Percentiles rank a stretch among this genome's conserved stretches.
These are phyloP conservation scores for Stenichneumon culpator DNA, from an alignment of 2,888 invertebrate genomes.

Conservation along the genomic window DNA sequence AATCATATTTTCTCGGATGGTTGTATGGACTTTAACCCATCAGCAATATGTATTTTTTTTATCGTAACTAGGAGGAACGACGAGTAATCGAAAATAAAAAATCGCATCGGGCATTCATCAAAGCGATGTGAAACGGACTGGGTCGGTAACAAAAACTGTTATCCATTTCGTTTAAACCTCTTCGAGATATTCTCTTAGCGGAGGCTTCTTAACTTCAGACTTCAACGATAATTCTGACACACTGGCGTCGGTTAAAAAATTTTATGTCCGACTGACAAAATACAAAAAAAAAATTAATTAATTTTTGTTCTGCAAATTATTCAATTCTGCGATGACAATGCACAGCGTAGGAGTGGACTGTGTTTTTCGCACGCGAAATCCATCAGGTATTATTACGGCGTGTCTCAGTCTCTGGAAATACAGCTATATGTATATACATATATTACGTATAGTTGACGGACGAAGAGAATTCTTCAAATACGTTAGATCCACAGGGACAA, in stretches of 20 bases:
- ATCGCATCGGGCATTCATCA: background rate
- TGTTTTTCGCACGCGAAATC: conserved; percentile 46
- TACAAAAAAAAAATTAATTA: too few species aligned
- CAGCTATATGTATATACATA: conserved; percentile 7
- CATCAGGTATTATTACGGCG: conserved; percentile 42
- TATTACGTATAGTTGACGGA: conserved; percentile 1
- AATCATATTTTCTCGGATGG: conserved; percentile 19
- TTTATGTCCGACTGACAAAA: background rate
- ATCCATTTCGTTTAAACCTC: background rate
- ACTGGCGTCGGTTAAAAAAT: background rate
- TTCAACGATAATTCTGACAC: background rate
- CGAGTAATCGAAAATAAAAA: background rate
- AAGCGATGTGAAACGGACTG: background rate
- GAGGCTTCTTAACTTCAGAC: background rate
- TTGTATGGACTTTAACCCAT: background rate
- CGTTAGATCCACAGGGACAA: conserved; percentile 58
- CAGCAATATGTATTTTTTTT: background rate
- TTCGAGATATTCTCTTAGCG: background rate
- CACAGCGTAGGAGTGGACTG: conserved; percentile 54
- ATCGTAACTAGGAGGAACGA: background rate
- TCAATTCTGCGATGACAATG: conserved; percentile 59
- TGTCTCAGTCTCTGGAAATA: conserved; percentile 16
- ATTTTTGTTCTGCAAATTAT: conserved; percentile 46
- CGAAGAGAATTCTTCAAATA: conserved; percentile 63
- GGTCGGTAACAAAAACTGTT: background rate